These are phyloP conservation scores for Neogobius melanostomus DNA, from an alignment of 2,113 vertebrate genomes.

Conservation along the genomic window DNA sequence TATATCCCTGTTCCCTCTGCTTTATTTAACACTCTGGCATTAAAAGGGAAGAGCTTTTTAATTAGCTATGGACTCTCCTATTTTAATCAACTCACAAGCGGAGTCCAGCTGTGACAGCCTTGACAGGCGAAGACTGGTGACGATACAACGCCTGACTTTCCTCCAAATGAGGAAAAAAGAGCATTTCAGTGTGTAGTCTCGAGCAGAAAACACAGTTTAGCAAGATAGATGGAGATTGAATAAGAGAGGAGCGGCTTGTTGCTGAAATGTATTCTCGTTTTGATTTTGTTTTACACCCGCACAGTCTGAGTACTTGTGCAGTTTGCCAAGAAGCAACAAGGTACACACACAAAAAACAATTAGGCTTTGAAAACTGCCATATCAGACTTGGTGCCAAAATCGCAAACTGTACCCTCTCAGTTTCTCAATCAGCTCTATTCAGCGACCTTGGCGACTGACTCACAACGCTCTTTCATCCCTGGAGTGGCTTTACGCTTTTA, in stretches of 20 bases:
- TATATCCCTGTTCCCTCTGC: constrained; percentile 68
- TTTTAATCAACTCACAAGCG: constrained; percentile 79
- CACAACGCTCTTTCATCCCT: constrained; percentile 43
- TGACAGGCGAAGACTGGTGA: constrained; percentile 74
- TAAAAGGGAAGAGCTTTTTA: constrained; percentile 78
- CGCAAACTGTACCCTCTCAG: constrained; percentile 31
- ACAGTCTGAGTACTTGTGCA: constrained; percentile 29
- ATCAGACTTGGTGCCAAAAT: constrained; percentile 30
- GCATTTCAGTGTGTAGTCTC: constrained; percentile 49
- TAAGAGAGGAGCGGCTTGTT: constrained; percentile 63
- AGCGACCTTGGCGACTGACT: constrained; percentile 23
- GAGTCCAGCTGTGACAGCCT: constrained; percentile 76
- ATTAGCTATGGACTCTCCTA: constrained; percentile 76
- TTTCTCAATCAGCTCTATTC: constrained; percentile 24
- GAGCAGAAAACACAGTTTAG: constrained; percentile 60
- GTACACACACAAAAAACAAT: neutral
- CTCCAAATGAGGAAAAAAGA: constrained; percentile 28
- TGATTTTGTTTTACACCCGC: constrained; percentile 39
- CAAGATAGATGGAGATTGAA: constrained; percentile 65
- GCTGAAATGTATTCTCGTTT: constrained; percentile 47
- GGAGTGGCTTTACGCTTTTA: constrained; percentile 43
- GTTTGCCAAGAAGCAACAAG: constrained; percentile 9
- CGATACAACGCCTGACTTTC: constrained; percentile 61
- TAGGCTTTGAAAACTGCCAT: constrained; percentile 23
- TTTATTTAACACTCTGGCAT: constrained; percentile 74